phyloP scores from a whole-genome alignment of 2,888 invertebrate genomes.

The Dicycla oo region DNA sequence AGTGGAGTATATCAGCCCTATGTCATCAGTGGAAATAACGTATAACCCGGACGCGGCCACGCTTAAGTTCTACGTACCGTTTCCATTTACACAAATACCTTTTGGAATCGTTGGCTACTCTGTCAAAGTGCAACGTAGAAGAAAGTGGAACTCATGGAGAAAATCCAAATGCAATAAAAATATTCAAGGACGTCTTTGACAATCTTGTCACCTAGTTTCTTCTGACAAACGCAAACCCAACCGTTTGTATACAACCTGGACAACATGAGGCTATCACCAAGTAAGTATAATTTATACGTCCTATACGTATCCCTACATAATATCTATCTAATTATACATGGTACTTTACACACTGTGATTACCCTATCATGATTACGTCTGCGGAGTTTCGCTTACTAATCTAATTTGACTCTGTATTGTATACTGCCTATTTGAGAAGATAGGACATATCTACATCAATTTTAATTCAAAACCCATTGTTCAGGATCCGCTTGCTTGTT shows the following conservation, averaged over 20 bases:
- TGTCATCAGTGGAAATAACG: conserved; percentile 62
- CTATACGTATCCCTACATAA: too few relatives aligned
- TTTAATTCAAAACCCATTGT: background rate
- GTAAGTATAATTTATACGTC: conserved; percentile 65
- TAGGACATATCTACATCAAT: background rate
- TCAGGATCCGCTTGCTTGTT: background rate
- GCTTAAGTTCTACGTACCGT: conserved; percentile 67
- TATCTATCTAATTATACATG: background rate
- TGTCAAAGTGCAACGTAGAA: conserved; percentile 21
- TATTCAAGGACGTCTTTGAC: conserved; percentile 2
- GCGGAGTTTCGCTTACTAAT: background rate
- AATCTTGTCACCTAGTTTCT: background rate
- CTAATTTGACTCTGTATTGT: background rate
- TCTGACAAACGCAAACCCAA: background rate
- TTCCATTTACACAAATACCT: conserved; percentile 69
- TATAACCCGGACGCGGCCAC: conserved; percentile 54
- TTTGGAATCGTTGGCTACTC: conserved; percentile 71
- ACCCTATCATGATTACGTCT: background rate
- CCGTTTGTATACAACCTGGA: conserved; percentile 76
- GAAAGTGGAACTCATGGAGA: background rate
- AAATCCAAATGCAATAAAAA: background rate
- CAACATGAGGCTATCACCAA: conserved; percentile 82
- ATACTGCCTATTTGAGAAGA: background rate
- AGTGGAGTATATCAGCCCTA: conserved; percentile 68
- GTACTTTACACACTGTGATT: background rate